These are phyloP conservation scores for Oceanodroma leucorhoa DNA, from an alignment of 2,797 vertebrate species.

Conservation along the genomic window DNA sequence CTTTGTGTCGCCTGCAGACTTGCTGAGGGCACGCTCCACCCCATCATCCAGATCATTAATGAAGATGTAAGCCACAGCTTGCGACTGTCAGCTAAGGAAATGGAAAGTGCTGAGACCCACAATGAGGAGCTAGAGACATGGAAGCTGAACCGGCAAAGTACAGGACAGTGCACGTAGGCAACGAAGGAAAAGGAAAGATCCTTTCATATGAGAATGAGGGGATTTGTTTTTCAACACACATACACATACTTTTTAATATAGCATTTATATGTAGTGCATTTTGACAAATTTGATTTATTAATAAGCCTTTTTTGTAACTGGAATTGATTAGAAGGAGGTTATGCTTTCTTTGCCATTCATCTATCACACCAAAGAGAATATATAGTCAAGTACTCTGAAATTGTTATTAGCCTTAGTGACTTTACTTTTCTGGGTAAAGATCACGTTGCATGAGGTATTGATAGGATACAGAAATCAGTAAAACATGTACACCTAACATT, in stretches of 20 bases:
- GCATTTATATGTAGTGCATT: not conserved
- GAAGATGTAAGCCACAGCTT: not conserved
- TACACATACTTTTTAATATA: not conserved
- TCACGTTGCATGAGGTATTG: not conserved
- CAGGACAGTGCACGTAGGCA: fast-evolving
- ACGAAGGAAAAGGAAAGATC: not conserved
- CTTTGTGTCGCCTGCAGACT: fast-evolving
- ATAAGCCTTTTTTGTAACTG: not conserved
- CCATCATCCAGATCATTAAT: not conserved
- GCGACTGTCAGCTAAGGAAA: not conserved
- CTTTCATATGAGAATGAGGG: not conserved
- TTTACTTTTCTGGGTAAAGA: not conserved
- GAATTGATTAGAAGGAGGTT: not conserved
- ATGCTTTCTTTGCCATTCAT: not conserved
- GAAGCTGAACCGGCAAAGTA: not conserved
- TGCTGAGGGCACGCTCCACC: not conserved
- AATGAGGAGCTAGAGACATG: fast-evolving
- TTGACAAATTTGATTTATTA: not conserved
- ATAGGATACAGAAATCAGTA: not conserved
- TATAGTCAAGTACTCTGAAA: not conserved
- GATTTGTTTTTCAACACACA: not conserved
- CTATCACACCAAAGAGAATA: not conserved
- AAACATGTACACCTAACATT: not conserved
- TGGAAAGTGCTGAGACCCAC: not conserved
- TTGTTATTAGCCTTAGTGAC: not conserved